Conservation (phyloP, 2,113 vertebrate genomes). For the Apodemus sylvaticus region DNA sequence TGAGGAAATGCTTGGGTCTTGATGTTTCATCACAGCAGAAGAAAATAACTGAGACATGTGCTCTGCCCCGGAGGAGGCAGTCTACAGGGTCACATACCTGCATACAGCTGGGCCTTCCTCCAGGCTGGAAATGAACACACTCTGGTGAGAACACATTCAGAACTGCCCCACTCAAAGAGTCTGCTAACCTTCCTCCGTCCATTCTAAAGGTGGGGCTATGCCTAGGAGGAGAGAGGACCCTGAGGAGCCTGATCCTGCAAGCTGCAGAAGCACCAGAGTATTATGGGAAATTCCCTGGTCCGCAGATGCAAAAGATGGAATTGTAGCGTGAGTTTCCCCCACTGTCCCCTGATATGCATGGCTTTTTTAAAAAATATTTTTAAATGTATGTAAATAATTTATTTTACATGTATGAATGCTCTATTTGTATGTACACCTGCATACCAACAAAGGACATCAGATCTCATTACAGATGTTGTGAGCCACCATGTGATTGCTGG, state of each 20-base stretch:
- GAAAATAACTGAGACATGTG: background rate
- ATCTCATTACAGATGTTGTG: too few relatives aligned
- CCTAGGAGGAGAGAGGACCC: too few relatives aligned
- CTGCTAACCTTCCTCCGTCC: background rate
- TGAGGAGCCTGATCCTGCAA: too few relatives aligned
- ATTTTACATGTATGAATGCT: too few relatives aligned
- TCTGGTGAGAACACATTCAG: background rate
- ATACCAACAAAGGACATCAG: too few relatives aligned
- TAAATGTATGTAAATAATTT: too few relatives aligned
- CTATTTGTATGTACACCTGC: too few relatives aligned
- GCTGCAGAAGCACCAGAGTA: background rate
- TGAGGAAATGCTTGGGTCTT: background rate
- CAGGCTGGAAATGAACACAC: constrained; percentile 58
- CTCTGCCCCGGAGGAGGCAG: background rate
- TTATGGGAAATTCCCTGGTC: too few relatives aligned
- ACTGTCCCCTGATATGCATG: background rate
- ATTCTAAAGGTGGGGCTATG: background rate
- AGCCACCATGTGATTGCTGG: too few relatives aligned
- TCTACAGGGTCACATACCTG: background rate
- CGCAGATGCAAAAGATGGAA: background rate
- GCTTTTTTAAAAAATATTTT: too few relatives aligned
- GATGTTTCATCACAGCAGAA: too few relatives aligned
- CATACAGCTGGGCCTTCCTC: too few relatives aligned
- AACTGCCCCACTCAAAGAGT: rapidly evolving
- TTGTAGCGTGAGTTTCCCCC: background rate